These are phyloP conservation scores for Antitype chi DNA, from an alignment of 2,888 invertebrate genomes.

Conservation along the genomic window DNA sequence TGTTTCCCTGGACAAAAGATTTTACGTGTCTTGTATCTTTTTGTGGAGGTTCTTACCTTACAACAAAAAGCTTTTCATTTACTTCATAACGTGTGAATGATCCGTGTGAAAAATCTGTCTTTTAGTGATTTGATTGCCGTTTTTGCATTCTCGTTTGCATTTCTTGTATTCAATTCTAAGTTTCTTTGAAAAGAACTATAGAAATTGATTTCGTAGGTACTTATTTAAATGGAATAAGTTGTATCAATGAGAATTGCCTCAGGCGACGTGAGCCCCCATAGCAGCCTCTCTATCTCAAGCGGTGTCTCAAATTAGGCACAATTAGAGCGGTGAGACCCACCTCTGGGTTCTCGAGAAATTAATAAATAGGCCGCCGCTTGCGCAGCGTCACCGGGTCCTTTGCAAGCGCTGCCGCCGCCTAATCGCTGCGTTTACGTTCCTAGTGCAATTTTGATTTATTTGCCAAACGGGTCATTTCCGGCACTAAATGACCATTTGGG, in stretches of 20 bases:
- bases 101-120: background rate
- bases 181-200: background rate
- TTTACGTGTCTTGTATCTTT: constrained; percentile 5
- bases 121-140: background rate
- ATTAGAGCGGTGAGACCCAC: constrained; percentile 74
- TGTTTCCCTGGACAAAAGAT: background rate
- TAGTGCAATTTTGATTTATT: constrained; percentile 90
- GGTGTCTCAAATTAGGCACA: constrained; percentile 72
- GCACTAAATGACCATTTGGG: constrained; percentile 83
- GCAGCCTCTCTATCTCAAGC: constrained; percentile 40
- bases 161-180: background rate
- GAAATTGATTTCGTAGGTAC: background rate
- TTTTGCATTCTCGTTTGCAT: constrained; percentile 1
- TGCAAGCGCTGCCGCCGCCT: constrained; percentile 73
- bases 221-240: constrained; percentile 16
- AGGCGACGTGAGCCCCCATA: constrained; percentile 26
- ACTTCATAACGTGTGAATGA: background rate
- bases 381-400: constrained; percentile 76
- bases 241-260: constrained; percentile 22
- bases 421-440: constrained; percentile 76
- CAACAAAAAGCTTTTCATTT: background rate
- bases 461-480: constrained; percentile 85
- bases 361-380: constrained; percentile 78
- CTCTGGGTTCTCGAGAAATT: constrained; percentile 75
- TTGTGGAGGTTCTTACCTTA: background rate